Evolutionary conservation across 1,140 invertebrate genomes (phyloP), one percentile per base, ranked within the genome.

Genomic region (Bombus polaris): DNA sequence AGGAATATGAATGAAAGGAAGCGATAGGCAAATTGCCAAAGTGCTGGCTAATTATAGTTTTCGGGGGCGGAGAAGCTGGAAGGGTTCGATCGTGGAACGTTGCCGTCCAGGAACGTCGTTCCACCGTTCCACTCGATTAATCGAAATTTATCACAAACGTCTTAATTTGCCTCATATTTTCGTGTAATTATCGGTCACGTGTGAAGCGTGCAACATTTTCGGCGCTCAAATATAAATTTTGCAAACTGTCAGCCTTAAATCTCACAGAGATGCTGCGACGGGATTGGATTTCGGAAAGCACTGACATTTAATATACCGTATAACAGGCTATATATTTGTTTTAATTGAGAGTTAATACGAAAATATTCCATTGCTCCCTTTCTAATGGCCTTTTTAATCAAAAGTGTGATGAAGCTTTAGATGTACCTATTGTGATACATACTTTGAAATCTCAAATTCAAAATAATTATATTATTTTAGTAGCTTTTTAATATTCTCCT

Each of bases 21-120:
- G 87, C 86, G 92, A 93, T 91, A 90, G 92, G 92, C 92, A 91
- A 79, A 89, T 88, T 93, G 92, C 92, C 92, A 93, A 91, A 90
- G 83, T 87, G 81, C 62, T 59, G 71, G 57, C 89, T 93, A 93
- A 92, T 93, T 93, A 93, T 92, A 89, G 81, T 73, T 80, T 71
- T 89, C 86, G 87, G 81, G 88, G 87, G 87, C 86, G 86, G 79
- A 88, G 88, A 82, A 85, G 72, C 53, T 68, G 75, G 71, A 83
- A 83, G 57, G 80, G 62, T 81, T 75, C 68, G 62, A 89, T 89
- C 77, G 81, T 66, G 66, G 74, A 57, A 89, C 57, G 74, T 12
- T 57, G 37, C n/a, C 66, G 66, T 59, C 70, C 85, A 83, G 80
- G 47, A 83, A 77, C 73, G 80, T 62, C 70, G 35, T 53, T 78